Conservation (phyloP, 2,888 invertebrate genomes). For the Anthrax anthrax region DNA sequence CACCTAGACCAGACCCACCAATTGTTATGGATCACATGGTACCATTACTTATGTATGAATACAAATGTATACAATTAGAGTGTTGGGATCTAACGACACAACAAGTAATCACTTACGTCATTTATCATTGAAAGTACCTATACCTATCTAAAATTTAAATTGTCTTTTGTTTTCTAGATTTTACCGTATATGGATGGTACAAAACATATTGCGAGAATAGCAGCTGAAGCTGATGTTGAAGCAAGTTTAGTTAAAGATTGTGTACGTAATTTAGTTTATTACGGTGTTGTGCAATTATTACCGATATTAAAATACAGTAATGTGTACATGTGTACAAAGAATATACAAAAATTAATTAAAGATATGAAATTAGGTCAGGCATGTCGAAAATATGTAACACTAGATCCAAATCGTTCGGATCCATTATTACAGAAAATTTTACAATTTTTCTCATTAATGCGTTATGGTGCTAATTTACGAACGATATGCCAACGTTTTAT, state of each 20-base stretch:
- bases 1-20: conserved; percentile 64
- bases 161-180: conserved; percentile 16
- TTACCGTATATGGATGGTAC: conserved; percentile 82
- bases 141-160: neutral
- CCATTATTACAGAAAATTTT: conserved; percentile 32
- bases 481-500: conserved; percentile 53
- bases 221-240: conserved; percentile 81
- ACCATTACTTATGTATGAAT: conserved; percentile 58
- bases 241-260: conserved; percentile 88
- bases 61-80: conserved; percentile 48
- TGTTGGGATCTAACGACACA: conserved; percentile 92
- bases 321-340: conserved; percentile 67
- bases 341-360: conserved; percentile 51
- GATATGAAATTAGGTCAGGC: conserved; percentile 52
- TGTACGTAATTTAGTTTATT: conserved; percentile 79
- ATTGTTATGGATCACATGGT: conserved; percentile 80
- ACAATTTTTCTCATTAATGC: conserved; percentile 50
- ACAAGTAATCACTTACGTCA: conserved; percentile 53
- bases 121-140: too few relatives aligned
- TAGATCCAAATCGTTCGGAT: conserved; percentile 23
- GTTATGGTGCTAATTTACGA: conserved; percentile 52
- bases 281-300: conserved; percentile 55
- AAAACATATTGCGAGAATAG: conserved; percentile 81
- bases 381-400: conserved; percentile 41
- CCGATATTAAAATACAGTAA: conserved; percentile 77